phyloP scores from a whole-genome alignment of 2,797 vertebrate genomes.

The Smutsia gigantea region DNA sequence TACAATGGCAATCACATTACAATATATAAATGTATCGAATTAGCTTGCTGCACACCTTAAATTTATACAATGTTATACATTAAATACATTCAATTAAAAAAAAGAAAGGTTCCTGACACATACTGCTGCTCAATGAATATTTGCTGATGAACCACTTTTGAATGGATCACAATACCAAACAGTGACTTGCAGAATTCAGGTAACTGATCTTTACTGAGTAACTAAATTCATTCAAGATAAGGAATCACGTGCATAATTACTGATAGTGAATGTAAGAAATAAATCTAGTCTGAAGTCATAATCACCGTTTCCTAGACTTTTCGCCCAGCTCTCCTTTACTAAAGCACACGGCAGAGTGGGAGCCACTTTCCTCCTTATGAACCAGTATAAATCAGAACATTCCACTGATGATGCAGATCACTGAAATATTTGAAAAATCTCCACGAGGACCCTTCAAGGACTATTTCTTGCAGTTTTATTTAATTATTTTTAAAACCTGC shows the following conservation, averaged over 20 bases:
- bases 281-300: background rate
- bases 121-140: background rate
- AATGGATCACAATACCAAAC: background rate
- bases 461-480: background rate
- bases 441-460: background rate
- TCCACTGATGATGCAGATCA: too few species aligned
- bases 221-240: background rate
- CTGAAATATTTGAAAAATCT: background rate
- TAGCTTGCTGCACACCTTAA: background rate
- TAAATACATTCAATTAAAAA: background rate
- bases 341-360: background rate
- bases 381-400: background rate
- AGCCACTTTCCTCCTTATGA: background rate
- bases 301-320: background rate
- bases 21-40: background rate
- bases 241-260: background rate
- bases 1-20: background rate
- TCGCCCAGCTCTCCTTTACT: background rate
- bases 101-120: background rate
- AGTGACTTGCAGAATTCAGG: background rate
- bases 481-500: background rate
- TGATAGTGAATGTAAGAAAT: background rate
- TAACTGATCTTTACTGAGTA: background rate
- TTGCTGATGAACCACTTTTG: background rate
- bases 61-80: background rate